These are phyloP conservation scores for Pollachius pollachius DNA, from an alignment of 2,113 vertebrate genomes.

Conservation along the genomic window DNA sequence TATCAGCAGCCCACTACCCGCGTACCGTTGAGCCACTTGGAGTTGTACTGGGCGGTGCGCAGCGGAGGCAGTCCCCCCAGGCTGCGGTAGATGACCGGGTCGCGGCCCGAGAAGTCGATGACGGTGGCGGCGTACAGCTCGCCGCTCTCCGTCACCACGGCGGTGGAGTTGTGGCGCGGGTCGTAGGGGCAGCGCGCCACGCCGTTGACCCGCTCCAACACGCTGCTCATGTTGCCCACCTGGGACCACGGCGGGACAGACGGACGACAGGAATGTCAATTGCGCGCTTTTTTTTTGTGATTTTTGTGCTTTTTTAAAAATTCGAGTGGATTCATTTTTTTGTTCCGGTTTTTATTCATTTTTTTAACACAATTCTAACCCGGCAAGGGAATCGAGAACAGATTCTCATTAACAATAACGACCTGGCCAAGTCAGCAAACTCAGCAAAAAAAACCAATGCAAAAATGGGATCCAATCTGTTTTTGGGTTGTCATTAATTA, in stretches of 20 bases:
- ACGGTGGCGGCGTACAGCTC: conserved; percentile 96
- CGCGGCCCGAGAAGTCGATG: conserved; percentile 97
- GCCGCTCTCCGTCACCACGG: conserved; percentile 92
- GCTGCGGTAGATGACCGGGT: conserved; percentile 97
- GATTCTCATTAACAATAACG: too few relatives aligned
- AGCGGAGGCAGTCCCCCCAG: conserved; percentile 91
- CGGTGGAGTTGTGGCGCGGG: conserved; percentile 95
- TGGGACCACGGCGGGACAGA: conserved; percentile 39
- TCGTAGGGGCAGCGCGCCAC: conserved; percentile 96
- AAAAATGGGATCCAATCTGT: too few relatives aligned
- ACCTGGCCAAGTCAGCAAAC: too few relatives aligned
- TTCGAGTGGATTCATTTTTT: too few relatives aligned
- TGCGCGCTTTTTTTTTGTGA: too few relatives aligned
- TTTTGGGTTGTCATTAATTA: too few relatives aligned
- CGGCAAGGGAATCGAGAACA: too few relatives aligned
- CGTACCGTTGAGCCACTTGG: conserved; percentile 98
- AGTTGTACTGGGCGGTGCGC: conserved; percentile 97
- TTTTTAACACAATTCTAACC: too few relatives aligned
- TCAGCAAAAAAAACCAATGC: too few relatives aligned
- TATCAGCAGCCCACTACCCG: too few relatives aligned
- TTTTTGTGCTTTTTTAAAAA: too few relatives aligned
- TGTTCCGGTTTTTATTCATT: too few relatives aligned
- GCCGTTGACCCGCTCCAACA: conserved; percentile 91
- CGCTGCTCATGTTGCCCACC: conserved; percentile 92
- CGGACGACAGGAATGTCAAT: not conserved